Evolutionary conservation across 2,113 vertebrate species (phyloP), one percentile per base, ranked within the genome.

Genomic region (Xiphophorus hellerii): DNA sequence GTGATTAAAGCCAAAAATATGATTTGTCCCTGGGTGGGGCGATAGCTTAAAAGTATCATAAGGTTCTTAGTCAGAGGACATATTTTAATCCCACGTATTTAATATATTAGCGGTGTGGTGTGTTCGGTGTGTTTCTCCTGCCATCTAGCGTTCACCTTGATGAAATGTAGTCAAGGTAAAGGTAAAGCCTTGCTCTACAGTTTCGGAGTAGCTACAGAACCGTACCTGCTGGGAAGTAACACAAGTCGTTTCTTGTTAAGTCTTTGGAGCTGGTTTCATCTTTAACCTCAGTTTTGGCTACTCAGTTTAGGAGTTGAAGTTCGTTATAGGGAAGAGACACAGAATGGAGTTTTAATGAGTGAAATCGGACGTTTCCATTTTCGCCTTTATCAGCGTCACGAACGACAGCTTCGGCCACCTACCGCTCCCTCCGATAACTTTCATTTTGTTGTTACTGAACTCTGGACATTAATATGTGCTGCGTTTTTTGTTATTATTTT

Each of bases 121-220:
- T n/a, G n/a, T 30, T 20, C 22, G 33, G 12, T 11, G 22, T 39
- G 15, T 69, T 77, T 62, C 69, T 31, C 81, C 68, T 58, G 88
- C 91, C 91, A 82, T 13, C 92, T 89, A 85, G 84, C 69, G 90
- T 85, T 69, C 35, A 7, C 28, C 39, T 71, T 5, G 15, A 17
- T 7, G 37, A 42, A 31, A 3, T 0, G 20, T 15, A 27, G 37
- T 81, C 83, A 82, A 94, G 91, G 89, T 93, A 29, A 83, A 80
- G 27, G 63, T 27, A 51, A 69, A 67, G 94, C 85, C 92, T 93
- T 35, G 64, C 91, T 94, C 15, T 35, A 17, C 4, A 27, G 74
- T 82, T 39, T 1, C 39, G 80, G 78, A 77, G 77, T 74, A 66
- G 67, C 72, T n/a, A 27, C 13, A 71, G 77, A 8, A 48, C 29